phyloP scores from a whole-genome alignment of 2,888 invertebrate species.

The Ennomos fuscantarius region DNA sequence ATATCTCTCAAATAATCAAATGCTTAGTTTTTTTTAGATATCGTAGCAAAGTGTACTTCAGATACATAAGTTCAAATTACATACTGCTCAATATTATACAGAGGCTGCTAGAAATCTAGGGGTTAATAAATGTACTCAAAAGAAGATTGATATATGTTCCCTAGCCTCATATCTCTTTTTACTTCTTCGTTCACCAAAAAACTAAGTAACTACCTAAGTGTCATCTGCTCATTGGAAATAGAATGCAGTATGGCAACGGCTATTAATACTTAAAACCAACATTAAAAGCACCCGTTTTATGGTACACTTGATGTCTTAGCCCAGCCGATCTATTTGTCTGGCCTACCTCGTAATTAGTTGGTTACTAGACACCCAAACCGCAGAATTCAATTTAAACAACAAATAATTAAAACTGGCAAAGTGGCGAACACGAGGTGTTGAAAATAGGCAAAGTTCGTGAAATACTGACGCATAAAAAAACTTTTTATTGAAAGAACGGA shows the following conservation, averaged over 20 bases:
- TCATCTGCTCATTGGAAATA: conserved; percentile 15
- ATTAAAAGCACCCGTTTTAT: conserved; percentile 13
- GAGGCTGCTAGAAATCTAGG: no score
- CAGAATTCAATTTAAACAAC: conserved; percentile 48
- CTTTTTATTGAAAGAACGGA: not conserved
- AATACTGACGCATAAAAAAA: conserved; percentile 34
- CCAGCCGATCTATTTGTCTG: conserved; percentile 15
- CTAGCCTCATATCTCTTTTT: no score
- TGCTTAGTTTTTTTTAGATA: no score
- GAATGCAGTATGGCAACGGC: conserved; percentile 8
- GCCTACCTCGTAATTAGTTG: conserved; percentile 18
- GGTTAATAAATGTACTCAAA: no score
- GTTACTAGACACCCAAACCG: conserved; percentile 13
- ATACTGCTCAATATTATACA: no score
- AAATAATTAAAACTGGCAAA: conserved; percentile 27
- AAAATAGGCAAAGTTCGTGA: conserved; percentile 50
- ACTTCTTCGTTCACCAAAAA: no score
- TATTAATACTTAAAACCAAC: not conserved
- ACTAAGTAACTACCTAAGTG: not conserved
- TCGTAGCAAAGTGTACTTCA: no score
- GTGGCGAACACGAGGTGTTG: conserved; percentile 36
- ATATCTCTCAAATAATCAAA: no score
- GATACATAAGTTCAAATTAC: no score
- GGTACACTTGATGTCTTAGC: conserved; percentile 12
- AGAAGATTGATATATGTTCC: no score